Percentiles rank a stretch among this genome's conserved stretches.
Evolutionary conservation across 2,797 vertebrate species (phyloP).

Genomic region (Distichodus sexfasciatus): DNA sequence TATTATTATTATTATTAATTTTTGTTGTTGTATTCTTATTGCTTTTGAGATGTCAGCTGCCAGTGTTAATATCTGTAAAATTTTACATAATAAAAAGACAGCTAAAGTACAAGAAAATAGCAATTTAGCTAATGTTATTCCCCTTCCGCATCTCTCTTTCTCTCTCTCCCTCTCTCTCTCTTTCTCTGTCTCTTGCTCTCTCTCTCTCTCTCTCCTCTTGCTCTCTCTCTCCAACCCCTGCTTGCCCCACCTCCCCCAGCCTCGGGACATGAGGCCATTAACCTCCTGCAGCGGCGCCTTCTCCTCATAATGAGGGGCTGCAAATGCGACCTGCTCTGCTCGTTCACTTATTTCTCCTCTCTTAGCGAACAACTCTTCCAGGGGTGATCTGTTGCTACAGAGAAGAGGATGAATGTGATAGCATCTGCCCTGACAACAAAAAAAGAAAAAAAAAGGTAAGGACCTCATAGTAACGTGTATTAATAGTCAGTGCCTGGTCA

Average conservation of each 20-base stretch:
- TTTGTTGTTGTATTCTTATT: background rate
- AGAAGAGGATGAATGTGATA: constrained; percentile 41
- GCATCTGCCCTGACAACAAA: background rate
- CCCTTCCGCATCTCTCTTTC: background rate
- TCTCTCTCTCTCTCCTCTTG: constrained; percentile 23
- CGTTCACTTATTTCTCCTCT: constrained; percentile 53
- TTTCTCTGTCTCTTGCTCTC: constrained; percentile 48
- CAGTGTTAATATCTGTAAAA: background rate
- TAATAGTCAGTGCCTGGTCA: no score
- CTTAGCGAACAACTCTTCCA: constrained; percentile 46
- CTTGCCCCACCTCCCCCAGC: constrained; percentile 49
- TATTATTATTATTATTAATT: no score
- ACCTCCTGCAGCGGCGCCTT: constrained; percentile 53
- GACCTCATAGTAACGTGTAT: no score
- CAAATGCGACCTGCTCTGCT: constrained; percentile 47
- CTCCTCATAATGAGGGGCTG: constrained; percentile 55
- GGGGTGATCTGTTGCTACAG: constrained; percentile 47
- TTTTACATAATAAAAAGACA: background rate
- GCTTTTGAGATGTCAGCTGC: background rate
- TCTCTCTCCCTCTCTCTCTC: constrained; percentile 6
- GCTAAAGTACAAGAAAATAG: no score
- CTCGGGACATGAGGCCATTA: constrained; percentile 60
- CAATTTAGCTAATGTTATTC: no score
- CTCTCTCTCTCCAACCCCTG: constrained; percentile 45
- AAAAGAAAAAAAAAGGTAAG: no score